Evolutionary conservation across 2,888 invertebrate genomes (phyloP).

Genomic region (Sacculina carcini): DNA sequence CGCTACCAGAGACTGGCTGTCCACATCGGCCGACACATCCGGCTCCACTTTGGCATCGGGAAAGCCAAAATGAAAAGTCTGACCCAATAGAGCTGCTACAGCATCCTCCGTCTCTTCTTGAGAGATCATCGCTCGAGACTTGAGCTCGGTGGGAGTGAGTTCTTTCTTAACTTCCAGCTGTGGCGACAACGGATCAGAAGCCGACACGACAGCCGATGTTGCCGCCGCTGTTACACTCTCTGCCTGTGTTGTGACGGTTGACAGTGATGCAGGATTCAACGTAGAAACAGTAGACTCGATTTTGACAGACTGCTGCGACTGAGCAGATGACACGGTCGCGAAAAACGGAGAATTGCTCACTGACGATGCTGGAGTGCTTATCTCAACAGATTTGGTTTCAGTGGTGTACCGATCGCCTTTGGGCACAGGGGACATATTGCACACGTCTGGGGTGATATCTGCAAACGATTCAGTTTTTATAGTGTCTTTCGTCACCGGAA

Average conservation of each 20-base stretch:
- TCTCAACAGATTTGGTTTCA: too few relatives aligned
- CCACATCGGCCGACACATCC: slow-evolving; percentile 16
- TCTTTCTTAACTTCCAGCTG: slow-evolving; percentile 26
- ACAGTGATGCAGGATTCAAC: too few relatives aligned
- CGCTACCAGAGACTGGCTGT: slow-evolving; percentile 33
- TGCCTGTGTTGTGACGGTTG: slow-evolving; percentile 1
- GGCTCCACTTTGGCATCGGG: slow-evolving; percentile 25
- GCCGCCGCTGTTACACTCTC: slow-evolving; percentile 21
- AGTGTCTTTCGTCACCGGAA: too few relatives aligned
- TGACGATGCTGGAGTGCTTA: too few relatives aligned
- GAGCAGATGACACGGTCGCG: too few relatives aligned
- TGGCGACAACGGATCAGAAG: slow-evolving; percentile 19
- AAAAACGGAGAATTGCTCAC: too few relatives aligned
- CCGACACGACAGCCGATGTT: slow-evolving; percentile 18
- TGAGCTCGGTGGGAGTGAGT: slow-evolving; percentile 33
- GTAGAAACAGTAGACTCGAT: too few relatives aligned
- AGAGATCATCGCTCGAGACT: slow-evolving; percentile 53
- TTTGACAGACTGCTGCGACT: too few relatives aligned
- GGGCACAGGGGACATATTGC: too few relatives aligned
- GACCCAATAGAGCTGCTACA: slow-evolving; percentile 59
- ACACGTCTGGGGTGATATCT: too few relatives aligned
- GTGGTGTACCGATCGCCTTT: too few relatives aligned
- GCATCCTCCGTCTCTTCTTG: slow-evolving; percentile 82
- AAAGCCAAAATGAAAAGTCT: slow-evolving; percentile 32
- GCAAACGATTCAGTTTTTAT: too few relatives aligned